Percentiles rank a stretch among this genome's conserved stretches.
These are phyloP conservation scores for Ornithorhynchus anatinus DNA, from an alignment of 2,113 vertebrate species.

Conservation along the genomic window DNA sequence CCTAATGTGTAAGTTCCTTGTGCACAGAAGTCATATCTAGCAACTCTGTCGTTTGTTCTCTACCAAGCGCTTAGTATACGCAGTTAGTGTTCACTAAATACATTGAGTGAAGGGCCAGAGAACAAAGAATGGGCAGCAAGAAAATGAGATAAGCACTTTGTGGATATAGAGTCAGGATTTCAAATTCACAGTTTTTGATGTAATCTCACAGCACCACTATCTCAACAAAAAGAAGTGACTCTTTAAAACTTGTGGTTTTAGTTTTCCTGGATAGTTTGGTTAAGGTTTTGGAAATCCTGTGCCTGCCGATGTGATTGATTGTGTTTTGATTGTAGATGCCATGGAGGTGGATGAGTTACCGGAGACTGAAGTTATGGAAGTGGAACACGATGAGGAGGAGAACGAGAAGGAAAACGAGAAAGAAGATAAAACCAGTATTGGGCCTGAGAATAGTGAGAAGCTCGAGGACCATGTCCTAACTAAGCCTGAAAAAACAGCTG, in stretches of 20 bases:
- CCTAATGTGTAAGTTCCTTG: no score
- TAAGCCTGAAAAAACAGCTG: not conserved
- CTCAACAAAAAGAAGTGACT: not conserved
- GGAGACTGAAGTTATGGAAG: slow-evolving; percentile 70
- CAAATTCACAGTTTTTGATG: no score
- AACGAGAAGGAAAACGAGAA: slow-evolving; percentile 65
- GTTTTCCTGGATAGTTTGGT: not conserved
- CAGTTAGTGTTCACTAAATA: no score
- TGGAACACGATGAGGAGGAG: slow-evolving; percentile 66
- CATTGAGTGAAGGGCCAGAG: no score
- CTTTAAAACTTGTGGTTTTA: not conserved
- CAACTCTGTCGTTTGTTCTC: no score
- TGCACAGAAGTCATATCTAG: no score
- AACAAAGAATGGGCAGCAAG: no score
- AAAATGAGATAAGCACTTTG: no score
- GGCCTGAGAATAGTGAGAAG: not conserved
- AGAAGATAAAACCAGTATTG: not conserved
- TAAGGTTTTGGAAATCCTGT: not conserved
- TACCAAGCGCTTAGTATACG: no score
- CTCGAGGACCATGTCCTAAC: not conserved
- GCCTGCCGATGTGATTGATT: no score
- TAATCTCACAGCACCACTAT: no score
- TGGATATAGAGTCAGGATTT: no score
- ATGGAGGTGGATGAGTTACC: slow-evolving; percentile 43
- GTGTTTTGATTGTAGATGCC: slow-evolving; percentile 39